Evolutionary conservation across 2,888 invertebrate species (phyloP), one percentile per base, ranked within the genome.

Genomic region (Lithophane ornitopus): DNA sequence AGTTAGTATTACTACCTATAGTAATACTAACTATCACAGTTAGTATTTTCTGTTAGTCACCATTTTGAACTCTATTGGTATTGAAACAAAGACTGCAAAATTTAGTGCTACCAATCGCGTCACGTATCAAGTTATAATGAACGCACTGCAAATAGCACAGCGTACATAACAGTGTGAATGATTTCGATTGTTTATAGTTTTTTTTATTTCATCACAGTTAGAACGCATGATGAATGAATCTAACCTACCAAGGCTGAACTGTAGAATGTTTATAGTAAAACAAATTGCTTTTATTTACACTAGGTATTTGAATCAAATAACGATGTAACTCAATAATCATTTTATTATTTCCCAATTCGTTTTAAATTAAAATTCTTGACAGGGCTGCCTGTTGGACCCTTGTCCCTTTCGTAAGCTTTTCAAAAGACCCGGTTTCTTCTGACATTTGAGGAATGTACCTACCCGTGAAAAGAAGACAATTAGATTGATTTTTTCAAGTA

Each of bases 171-270:
- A 78, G 62, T 77, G 70, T 73, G 72, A 72, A 71, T 67, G 34
- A 59, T 52, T 83, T 71, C 74, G 65, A 82, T 83, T 83, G 81
- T 81, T 83, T 70, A 62, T 41, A 70, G 34, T 34, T 34, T 4
- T 67, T 73, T 70, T 67, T 70, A 70, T 83, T 78, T 70, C 73
- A 63, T 61, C 79, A 81, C 56, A 12, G 34, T 59, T 65, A 34
- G 77, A 66, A 83, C 61, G 77, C 68, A 22, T 69, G 74, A n/a
- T 69, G 80, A 83, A 74, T 79, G 70, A 71, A 69, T 74, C 73
- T 44, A 63, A 62, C 46, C 3, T 41, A 28, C 61, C 83, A 81
- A 81, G 83, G 79, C 26, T 59, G n/a, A 44, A 11, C 46, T 54
- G 12, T 73, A 46, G 66, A 41, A 28, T 66, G 70, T 58, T 49